Conservation (phyloP, 2,888 invertebrate genomes). For the Vandiemenella viatica region DNA sequence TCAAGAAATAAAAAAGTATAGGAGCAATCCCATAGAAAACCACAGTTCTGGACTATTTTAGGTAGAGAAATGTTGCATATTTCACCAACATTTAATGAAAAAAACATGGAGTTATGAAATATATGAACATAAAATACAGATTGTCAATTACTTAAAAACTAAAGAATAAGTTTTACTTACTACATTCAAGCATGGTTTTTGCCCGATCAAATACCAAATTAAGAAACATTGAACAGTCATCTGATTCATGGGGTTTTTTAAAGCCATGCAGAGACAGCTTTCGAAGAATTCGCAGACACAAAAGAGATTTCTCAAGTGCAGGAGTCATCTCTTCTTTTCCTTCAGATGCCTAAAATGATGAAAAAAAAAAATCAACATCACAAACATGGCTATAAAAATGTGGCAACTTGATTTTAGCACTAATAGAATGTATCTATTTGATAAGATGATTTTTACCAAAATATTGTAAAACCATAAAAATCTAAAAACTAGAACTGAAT, state of each 20-base stretch:
- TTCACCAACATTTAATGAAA: no score
- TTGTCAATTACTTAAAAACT: no score
- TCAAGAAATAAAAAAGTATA: neutral
- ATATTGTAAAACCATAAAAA: no score
- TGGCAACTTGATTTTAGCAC: no score
- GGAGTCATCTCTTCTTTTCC: slow-evolving; percentile 39
- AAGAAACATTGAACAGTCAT: slow-evolving; percentile 61
- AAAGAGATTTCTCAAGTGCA: slow-evolving; percentile 62
- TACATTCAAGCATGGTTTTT: slow-evolving; percentile 62
- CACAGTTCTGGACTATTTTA: neutral
- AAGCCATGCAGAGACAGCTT: slow-evolving; percentile 74
- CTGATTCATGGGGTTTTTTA: slow-evolving; percentile 56
- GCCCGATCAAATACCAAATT: slow-evolving; percentile 63
- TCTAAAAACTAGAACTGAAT: no score
- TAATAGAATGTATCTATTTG: no score
- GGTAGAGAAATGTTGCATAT: no score
- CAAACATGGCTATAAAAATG: no score
- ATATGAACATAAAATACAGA: no score
- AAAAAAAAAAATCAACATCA: no score
- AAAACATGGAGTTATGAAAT: no score
- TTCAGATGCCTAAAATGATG: slow-evolving; percentile 6
- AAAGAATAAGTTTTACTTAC: slow-evolving; percentile 39
- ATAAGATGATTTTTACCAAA: no score
- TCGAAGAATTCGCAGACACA: slow-evolving; percentile 66
- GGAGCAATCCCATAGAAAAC: neutral